Evolutionary conservation across 2,797 vertebrate genomes (phyloP), one percentile per base, ranked within the genome.

Genomic region (Acipenser ruthenus): DNA sequence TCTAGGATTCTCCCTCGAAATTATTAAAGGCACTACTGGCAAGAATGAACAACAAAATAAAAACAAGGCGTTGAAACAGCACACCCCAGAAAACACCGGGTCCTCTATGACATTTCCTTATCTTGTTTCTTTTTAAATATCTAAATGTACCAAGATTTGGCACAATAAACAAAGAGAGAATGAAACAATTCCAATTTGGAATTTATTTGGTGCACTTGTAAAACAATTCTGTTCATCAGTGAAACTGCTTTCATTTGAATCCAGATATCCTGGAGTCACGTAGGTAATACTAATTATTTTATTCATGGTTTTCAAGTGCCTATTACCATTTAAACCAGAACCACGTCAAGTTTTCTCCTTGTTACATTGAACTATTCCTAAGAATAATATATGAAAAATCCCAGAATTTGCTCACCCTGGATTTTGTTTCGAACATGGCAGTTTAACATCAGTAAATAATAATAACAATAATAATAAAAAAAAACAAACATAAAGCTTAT

Each of bases 151-250:
- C 95, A 89, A 75, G 90, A 96, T 92, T 93, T 96, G 95, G 95
- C 94, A 98, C 95, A 80, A 93, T 95, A 93, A 94, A 93, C 83
- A 75, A 87, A 94, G 89, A 90, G 90, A 93, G 93, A 95, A 96
- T 87, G 90, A 91, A 93, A 91, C 92, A 93, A 98, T 99, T 99
- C 96, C 96, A 98, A 98, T 98, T 98, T 98, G 96, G 96, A 98
- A 99, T 96, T 94, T 93, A 89, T 95, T 88, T 76, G 89, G 87
- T 76, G 86, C 85, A 83, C 84, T 97, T 94, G 96, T 91, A 92
- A 82, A 95, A 94, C 23, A 97, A 99, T 96, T 94, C 94, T 87
- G 91, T 84, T 90, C 85, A 91, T 84, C 95, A 89, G 93, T 87
- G 92, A 95, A 94, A 93, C 88, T 71, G 77, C 85, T 82, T 86